Percentiles rank a stretch among this genome's conserved stretches.
Conservation (phyloP, 2,888 invertebrate species). For the Allophyes oxyacanthae region DNA sequence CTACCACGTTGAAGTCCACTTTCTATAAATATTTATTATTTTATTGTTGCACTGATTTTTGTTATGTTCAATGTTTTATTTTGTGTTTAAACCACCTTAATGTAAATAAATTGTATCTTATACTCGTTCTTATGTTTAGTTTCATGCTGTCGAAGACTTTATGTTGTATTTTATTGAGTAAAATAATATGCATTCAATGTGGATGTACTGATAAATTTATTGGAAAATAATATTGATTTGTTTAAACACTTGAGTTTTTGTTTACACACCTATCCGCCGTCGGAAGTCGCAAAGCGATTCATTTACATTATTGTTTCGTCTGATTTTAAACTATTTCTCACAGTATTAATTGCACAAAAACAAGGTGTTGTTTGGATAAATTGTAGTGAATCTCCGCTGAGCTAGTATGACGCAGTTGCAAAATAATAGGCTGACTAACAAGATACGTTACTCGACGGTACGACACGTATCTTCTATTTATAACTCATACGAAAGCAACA, state of each 20-base stretch:
- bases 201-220: conserved; percentile 89
- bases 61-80: conserved; percentile 88
- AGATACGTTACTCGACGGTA: conserved; percentile 57
- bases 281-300: background rate
- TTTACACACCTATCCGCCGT: conserved; percentile 13
- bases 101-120: conserved; percentile 85
- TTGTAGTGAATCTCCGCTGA: conserved; percentile 51
- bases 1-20: conserved; percentile 87
- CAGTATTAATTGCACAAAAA: conserved; percentile 32
- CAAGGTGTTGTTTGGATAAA: conserved; percentile 47
- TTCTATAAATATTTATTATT: conserved; percentile 87
- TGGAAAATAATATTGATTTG: conserved; percentile 89
- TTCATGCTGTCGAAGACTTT: conserved; percentile 82
- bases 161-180: conserved; percentile 82
- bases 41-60: conserved; percentile 88
- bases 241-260: conserved; percentile 75
- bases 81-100: conserved; percentile 85
- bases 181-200: conserved; percentile 85
- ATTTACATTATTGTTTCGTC: conserved; percentile 40
- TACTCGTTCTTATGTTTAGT: conserved; percentile 82
- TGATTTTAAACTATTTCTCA: conserved; percentile 55
- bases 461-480: conserved; percentile 62
- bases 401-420: conserved; percentile 63
- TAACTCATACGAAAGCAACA: conserved; percentile 39
- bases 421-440: conserved; percentile 67